Conservation (phyloP, 2,888 invertebrate genomes). For the Noctua comes region DNA sequence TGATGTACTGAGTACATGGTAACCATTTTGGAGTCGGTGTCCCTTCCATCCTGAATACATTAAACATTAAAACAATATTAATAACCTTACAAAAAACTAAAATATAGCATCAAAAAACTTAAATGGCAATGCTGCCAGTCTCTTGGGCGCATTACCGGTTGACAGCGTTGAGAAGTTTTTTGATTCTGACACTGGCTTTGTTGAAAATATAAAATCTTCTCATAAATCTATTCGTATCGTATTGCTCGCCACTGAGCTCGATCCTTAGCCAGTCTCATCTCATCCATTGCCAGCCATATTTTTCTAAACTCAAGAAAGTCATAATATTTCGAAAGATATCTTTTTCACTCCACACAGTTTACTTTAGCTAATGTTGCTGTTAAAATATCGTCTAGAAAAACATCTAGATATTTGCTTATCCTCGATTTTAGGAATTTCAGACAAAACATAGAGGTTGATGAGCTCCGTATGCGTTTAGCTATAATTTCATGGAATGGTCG, state of each 20-base stretch:
- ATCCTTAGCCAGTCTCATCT: background rate
- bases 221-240: background rate
- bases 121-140: background rate
- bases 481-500: conserved; percentile 27
- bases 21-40: no score
- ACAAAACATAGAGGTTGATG: conserved; percentile 40
- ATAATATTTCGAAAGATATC: conserved; percentile 30
- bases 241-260: background rate
- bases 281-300: background rate
- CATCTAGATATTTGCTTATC: conserved; percentile 43
- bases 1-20: no score
- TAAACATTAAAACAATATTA: background rate
- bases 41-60: no score
- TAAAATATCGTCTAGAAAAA: conserved; percentile 30
- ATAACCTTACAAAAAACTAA: background rate
- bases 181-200: background rate
- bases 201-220: background rate
- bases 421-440: conserved; percentile 35
- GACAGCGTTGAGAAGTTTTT: background rate
- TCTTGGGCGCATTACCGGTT: background rate
- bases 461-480: conserved; percentile 27
- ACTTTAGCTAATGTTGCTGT: conserved; percentile 29
- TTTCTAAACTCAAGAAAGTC: conserved; percentile 4
- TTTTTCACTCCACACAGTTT: conserved; percentile 17
- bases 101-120: background rate